Evolutionary conservation across 2,797 vertebrate genomes (phyloP).

Genomic region (Pseudochirops corinnae): DNA sequence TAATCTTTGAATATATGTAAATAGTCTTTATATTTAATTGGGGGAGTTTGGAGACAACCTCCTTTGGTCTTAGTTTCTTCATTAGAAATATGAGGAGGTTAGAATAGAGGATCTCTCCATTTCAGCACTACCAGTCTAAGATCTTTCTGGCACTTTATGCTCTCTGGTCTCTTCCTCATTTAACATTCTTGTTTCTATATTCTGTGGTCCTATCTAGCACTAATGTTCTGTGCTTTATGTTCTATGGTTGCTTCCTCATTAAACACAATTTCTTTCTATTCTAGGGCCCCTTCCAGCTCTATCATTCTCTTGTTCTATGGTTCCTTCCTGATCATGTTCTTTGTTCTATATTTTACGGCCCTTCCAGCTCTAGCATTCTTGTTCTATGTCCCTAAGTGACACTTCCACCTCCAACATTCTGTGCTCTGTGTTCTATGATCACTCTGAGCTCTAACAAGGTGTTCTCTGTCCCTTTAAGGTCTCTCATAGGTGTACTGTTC

Average conservation of each 20-base stretch:
- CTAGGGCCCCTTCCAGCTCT: no score
- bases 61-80: conserved; percentile 33
- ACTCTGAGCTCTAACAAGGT: not conserved
- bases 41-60: not conserved
- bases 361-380: not conserved
- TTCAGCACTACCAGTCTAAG: not conserved
- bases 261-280: not conserved
- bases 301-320: no score
- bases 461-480: not conserved
- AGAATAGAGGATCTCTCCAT: conserved; percentile 38
- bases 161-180: not conserved
- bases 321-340: no score
- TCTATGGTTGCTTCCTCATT: not conserved
- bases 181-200: not conserved
- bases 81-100: conserved; percentile 55
- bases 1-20: not conserved
- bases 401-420: not conserved
- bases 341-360: no score
- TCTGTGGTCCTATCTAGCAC: not conserved
- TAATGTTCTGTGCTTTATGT: not conserved
- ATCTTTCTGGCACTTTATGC: not conserved
- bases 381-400: not conserved
- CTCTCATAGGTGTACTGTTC: not conserved
- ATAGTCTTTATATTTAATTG: not conserved
- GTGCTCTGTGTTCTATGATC: not conserved